A percentile compares a stretch with the other conserved stretches of the same genome.
phyloP scores from a whole-genome alignment of 2,888 invertebrate genomes.

The Brachypalpus laphriformis region DNA sequence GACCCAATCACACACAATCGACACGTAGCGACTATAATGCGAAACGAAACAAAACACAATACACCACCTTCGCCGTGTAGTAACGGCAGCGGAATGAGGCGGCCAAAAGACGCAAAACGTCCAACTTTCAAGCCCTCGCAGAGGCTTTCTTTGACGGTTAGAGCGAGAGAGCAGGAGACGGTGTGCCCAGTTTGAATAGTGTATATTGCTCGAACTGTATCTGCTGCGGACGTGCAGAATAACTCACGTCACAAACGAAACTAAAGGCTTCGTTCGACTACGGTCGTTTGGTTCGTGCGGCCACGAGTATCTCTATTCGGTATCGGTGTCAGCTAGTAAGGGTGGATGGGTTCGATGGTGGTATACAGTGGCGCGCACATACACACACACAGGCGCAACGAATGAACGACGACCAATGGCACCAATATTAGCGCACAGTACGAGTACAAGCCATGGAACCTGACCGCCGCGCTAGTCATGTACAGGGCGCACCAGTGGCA shows the following conservation, averaged over 20 bases:
- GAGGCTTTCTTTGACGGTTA: slow-evolving; percentile 47
- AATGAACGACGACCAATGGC: slow-evolving; percentile 73
- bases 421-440: slow-evolving; percentile 28
- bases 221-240: slow-evolving; percentile 81
- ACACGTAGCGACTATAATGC: slow-evolving; percentile 72
- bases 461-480: slow-evolving; percentile 82
- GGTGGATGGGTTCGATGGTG: slow-evolving; percentile 59
- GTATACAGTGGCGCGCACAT: slow-evolving; percentile 50
- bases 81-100: slow-evolving; percentile 72
- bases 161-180: slow-evolving; percentile 50
- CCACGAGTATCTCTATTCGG: slow-evolving; percentile 46
- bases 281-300: slow-evolving; percentile 70
- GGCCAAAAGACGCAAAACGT: slow-evolving; percentile 64
- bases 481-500: slow-evolving; percentile 83
- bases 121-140: slow-evolving; percentile 48
- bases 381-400: slow-evolving; percentile 52
- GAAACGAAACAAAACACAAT: slow-evolving; percentile 67
- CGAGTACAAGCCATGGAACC: slow-evolving; percentile 76
- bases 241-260: slow-evolving; percentile 83
- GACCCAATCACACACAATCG: slow-evolving; percentile 73
- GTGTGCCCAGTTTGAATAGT: slow-evolving; percentile 53
- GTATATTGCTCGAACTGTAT: slow-evolving; percentile 61
- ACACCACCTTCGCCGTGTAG: slow-evolving; percentile 69
- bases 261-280: slow-evolving; percentile 78
- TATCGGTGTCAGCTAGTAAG: slow-evolving; percentile 47